A percentile compares a stretch with the other conserved stretches of the same genome.
These are phyloP conservation scores for Thryonomys swinderianus DNA, from an alignment of 2,113 vertebrate species.

Conservation along the genomic window DNA sequence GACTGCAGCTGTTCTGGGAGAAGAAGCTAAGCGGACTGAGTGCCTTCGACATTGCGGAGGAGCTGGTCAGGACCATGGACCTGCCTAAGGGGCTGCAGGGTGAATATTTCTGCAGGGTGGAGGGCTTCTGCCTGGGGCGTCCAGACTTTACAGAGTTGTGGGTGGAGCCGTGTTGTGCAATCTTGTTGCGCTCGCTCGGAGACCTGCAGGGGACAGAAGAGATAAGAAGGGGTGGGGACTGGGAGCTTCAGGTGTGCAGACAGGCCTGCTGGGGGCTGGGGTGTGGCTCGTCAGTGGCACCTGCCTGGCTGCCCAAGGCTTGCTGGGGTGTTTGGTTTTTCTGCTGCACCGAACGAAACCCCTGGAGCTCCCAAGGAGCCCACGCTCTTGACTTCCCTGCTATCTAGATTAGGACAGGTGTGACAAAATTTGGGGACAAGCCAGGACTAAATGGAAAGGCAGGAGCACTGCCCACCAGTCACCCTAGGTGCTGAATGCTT, in stretches of 20 bases:
- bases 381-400: not conserved
- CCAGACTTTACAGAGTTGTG: not conserved
- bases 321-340: not conserved
- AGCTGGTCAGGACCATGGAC: conserved; percentile 99
- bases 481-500: not conserved
- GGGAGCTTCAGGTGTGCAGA: not conserved
- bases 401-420: not conserved
- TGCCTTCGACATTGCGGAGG: conserved; percentile 98
- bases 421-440: accelerated
- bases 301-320: not conserved
- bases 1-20: conserved; percentile 96
- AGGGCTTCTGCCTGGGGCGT: not conserved
- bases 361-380: not conserved
- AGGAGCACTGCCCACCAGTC: not conserved
- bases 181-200: not conserved
- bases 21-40: conserved; percentile 97
- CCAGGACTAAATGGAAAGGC: not conserved
- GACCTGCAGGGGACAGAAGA: not conserved
- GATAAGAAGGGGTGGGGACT: not conserved
- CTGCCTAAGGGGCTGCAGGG: conserved; percentile 98
- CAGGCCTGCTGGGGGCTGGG: not conserved
- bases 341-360: not conserved
- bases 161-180: not conserved
- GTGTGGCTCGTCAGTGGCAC: not conserved
- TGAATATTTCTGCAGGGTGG: conserved; percentile 68